Base-by-base conservation (phyloP, 2,888 invertebrate species). In the Acleris sparsana region DNA sequence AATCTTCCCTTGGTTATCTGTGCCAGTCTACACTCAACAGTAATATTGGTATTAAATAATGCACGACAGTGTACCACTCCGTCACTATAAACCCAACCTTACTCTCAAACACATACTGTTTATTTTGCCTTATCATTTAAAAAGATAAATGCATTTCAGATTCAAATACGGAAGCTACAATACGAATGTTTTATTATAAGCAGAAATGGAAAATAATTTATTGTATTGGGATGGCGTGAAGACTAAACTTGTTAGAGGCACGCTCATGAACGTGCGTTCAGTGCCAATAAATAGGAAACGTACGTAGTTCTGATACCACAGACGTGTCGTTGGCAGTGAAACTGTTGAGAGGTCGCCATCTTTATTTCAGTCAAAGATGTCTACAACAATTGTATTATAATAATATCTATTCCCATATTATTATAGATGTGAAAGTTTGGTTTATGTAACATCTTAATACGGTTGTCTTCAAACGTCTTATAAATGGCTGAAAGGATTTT, bases 1-100 rank as follows among this genome's bases (percentile, higher is more conserved):
- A 53, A 49, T 53, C 53, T 64, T 64, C n/a, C 48, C 18, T 49
- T 55, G 48, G 43, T 48, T 22, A 5, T 29, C 64, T 64, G 25
- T 60, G 44, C 18, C 63, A 48, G 11, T 61, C 52, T 48, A 67
- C 67, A 61, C 61, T 67, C 61, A 59, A 68, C 68, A 63, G 69
- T 63, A 66, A 71, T 68, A 71, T 65, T 56, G 62, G 51, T 63
- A 65, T 68, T 68, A 69, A 70, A 70, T 70, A 70, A 63, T 69
- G 57, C 61, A 63, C 63, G 49, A 62, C 63, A 48, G 44, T 58
- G 22, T 58, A 51, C 51, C n/a, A 11, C 2, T 1, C 44, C 13
- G 11, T 6, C 44, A 56, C 39, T 51, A 1, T 2, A 57, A 46
- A 17, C 16, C 33, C 29, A 46, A 56, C 61, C 20, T 1, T 52